Evolutionary conservation across 1,140 invertebrate genomes (phyloP).

Genomic region (Lasioglossum albipes): DNA sequence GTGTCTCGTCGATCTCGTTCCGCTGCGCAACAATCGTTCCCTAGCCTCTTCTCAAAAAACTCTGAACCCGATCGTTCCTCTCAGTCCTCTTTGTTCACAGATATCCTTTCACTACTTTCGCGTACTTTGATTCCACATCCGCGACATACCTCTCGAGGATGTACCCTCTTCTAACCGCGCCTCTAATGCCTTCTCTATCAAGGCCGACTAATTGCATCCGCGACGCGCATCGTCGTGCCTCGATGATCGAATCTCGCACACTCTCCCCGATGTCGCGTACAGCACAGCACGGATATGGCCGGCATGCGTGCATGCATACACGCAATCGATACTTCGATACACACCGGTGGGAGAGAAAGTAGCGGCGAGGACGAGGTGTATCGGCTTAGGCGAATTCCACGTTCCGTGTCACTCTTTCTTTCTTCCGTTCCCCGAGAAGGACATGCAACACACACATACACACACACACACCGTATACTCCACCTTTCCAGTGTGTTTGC

Average conservation of each 20-base stretch:
- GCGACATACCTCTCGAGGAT: background rate
- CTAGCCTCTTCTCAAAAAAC: background rate
- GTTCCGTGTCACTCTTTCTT: slow-evolving; percentile 44
- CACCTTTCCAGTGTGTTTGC: slow-evolving; percentile 10
- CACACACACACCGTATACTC: too few relatives aligned
- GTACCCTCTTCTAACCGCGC: too few relatives aligned
- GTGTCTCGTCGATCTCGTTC: slow-evolving; percentile 36
- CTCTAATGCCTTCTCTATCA: background rate
- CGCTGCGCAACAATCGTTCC: slow-evolving; percentile 18
- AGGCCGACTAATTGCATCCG: slow-evolving; percentile 24
- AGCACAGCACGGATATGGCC: slow-evolving; percentile 1
- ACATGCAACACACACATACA: background rate
- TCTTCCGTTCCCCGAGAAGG: slow-evolving; percentile 12
- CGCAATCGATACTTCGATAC: slow-evolving; percentile 51
- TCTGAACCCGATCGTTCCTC: background rate
- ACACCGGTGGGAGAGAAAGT: slow-evolving; percentile 24
- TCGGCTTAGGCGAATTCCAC: slow-evolving; percentile 58
- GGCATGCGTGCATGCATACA: slow-evolving; percentile 34
- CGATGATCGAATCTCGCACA: slow-evolving; percentile 48
- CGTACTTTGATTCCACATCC: background rate
- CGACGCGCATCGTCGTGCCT: slow-evolving; percentile 3
- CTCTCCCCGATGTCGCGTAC: slow-evolving; percentile 38
- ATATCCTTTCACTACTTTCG: background rate
- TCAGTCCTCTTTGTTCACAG: too few relatives aligned
- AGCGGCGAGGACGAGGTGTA: slow-evolving; percentile 25